A percentile compares a stretch with the other conserved stretches of the same genome.
phyloP scores from a whole-genome alignment of 2,888 invertebrate genomes.

The Xanthorhoe designata region DNA sequence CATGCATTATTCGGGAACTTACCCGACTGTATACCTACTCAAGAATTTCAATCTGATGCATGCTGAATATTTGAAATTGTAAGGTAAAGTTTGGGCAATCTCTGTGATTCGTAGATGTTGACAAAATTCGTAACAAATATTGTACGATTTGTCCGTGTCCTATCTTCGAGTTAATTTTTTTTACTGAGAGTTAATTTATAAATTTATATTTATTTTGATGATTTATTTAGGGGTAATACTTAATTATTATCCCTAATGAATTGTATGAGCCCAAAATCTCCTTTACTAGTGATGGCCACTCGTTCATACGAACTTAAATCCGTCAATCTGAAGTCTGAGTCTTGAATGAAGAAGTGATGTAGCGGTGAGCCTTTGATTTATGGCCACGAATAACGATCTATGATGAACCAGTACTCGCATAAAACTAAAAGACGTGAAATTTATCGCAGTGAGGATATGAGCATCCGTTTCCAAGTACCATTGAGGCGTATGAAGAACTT shows the following conservation, averaged over 20 bases:
- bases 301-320: neutral
- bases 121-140: no score
- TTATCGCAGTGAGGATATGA: constrained; percentile 7
- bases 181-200: no score
- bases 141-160: no score
- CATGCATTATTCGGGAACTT: constrained; percentile 16
- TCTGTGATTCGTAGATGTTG: no score
- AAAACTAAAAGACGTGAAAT: constrained; percentile 7
- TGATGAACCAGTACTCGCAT: constrained; percentile 4
- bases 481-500: constrained; percentile 19
- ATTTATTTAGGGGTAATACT: no score
- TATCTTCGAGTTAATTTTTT: no score
- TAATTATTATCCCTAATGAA: no score
- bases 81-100: neutral
- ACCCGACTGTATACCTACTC: neutral
- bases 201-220: no score
- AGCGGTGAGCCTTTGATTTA: neutral
- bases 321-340: neutral
- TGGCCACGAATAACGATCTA: neutral
- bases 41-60: neutral
- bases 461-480: constrained; percentile 9
- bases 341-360: neutral
- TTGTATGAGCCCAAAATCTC: neutral
- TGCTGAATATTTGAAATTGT: neutral
- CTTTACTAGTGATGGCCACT: neutral